Percentiles rank a stretch among this genome's conserved stretches.
These are phyloP conservation scores for Phalacrocorax brasilianus DNA, from an alignment of 2,113 vertebrate genomes.

Conservation along the genomic window DNA sequence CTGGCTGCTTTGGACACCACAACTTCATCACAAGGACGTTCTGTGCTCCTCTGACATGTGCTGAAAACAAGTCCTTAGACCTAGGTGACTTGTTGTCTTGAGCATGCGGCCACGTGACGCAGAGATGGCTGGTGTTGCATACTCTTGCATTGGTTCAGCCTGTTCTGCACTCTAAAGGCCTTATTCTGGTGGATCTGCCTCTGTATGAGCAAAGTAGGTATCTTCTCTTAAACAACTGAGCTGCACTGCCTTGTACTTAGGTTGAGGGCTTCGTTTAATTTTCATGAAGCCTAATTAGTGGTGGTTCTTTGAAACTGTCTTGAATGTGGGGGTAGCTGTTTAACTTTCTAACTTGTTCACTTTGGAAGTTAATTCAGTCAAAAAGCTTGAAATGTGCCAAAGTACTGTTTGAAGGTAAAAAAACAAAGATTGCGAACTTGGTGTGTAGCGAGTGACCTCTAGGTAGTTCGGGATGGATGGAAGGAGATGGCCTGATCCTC, in stretches of 20 bases:
- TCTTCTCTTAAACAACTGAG: neutral
- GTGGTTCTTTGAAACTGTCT: neutral
- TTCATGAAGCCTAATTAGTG: neutral
- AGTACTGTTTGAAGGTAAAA: neutral
- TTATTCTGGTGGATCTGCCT: conserved; percentile 4
- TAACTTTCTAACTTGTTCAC: neutral
- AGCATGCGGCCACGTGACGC: neutral
- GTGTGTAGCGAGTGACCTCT: neutral
- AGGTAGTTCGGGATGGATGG: neutral
- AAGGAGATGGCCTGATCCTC: neutral
- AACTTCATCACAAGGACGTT: neutral
- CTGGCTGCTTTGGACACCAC: conserved; percentile 1
- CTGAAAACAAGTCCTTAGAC: neutral
- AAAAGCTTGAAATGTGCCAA: neutral
- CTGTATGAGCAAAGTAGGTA: neutral
- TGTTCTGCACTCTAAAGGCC: neutral
- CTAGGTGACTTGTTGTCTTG: neutral
- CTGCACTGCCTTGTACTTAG: neutral
- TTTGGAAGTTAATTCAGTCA: neutral
- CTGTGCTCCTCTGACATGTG: neutral
- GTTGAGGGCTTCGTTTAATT: neutral
- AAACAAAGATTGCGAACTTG: neutral
- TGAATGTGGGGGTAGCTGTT: neutral
- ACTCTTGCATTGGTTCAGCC: neutral
- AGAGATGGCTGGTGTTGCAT: neutral